Evolutionary conservation across 2,888 invertebrate genomes (phyloP), one percentile per base, ranked within the genome.

Genomic region (Pediacus dermestoides): DNA sequence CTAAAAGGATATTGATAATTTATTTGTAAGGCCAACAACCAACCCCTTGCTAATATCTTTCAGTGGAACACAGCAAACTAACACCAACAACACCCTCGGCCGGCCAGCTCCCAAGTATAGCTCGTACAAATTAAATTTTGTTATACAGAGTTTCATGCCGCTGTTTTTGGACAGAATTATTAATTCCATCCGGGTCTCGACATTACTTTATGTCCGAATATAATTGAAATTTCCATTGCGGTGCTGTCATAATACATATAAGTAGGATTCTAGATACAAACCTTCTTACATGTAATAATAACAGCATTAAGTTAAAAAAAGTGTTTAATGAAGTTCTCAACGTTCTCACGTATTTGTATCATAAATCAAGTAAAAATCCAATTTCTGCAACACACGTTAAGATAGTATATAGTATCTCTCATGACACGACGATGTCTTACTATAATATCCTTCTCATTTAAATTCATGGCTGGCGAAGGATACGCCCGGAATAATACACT

Each of bases 351-450:
- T 50, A 50, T 50, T 52, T 49, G 48, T 49, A 40, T 48, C 50
- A 52, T 52, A 52, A 52, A 52, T 52, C 52, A 52, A 39, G 37
- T 37, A 52, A 52, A 50, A 52, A 52, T 52, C 50, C 50, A 52
- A 52, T 50, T 26, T 42, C 44, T 34, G 46, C 47, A 46, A 44
- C 46, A 48, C 46, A 48, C 50, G 48, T 44, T 48, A 42, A 51
- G 48, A 46, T 44, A 31, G 8, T 31, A 9, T 44, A 37, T 39
- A 43, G 46, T 36, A 43, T 39, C 42, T 48, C 42, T 44, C 48
- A 28, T 46, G 50, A 50, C 50, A 43, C 18, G 31, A 46, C 42
- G 33, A 44, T 50, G 44, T 48, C 47, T 48, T 50, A 42, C 43
- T 39, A 41, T 48, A 51, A 50, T 50, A 50, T 50, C 47, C 50